A percentile compares a stretch with the other conserved stretches of the same genome.
phyloP scores from a whole-genome alignment of 1,140 invertebrate genomes.

The Acromyrmex heyeri region DNA sequence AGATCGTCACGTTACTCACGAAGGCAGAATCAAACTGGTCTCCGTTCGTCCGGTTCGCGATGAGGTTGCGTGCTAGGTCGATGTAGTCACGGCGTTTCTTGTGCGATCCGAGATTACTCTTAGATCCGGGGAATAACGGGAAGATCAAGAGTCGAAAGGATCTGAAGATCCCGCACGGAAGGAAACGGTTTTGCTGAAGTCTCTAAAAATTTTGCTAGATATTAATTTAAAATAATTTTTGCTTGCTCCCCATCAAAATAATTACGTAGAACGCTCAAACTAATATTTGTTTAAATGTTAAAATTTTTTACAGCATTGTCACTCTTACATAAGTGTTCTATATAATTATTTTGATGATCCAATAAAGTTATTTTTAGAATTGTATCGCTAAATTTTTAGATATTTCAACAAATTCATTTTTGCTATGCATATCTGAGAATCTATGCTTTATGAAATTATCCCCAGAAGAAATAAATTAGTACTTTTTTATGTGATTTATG shows the following conservation, averaged over 20 bases:
- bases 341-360: no score
- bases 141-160: neutral
- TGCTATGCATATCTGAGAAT: neutral
- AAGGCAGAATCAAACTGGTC: constrained; percentile 25
- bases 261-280: no score
- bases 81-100: neutral
- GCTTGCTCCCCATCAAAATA: no score
- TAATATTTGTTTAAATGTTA: no score
- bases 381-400: no score
- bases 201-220: no score
- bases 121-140: neutral
- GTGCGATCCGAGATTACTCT: neutral
- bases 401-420: no score
- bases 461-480: neutral
- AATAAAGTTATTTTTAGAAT: no score
- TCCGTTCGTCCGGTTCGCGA: neutral
- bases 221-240: no score
- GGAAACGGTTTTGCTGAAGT: no score
- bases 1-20: constrained; percentile 3
- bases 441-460: neutral
- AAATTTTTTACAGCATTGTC: no score
- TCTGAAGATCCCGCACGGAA: neutral
- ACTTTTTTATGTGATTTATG: neutral
- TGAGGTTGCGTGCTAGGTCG: constrained; percentile 4
- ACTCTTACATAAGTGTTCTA: no score